These are phyloP conservation scores for Chouioia cunea DNA, from an alignment of 2,888 invertebrate species.

Conservation along the genomic window DNA sequence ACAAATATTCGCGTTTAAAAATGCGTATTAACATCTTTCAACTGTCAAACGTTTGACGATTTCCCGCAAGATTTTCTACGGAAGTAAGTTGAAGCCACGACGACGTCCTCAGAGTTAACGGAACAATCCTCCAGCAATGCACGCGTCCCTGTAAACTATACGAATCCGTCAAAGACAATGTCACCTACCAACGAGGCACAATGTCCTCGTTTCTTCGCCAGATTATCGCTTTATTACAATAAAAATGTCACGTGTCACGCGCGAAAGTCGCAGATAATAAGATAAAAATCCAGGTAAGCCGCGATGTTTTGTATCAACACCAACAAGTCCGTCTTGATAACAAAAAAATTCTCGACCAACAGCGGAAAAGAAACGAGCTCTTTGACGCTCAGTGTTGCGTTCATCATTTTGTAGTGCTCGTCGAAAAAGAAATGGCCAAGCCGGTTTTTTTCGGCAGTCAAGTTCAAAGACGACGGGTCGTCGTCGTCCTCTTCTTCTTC, in stretches of 20 bases:
- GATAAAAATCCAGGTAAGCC: constrained; percentile 7
- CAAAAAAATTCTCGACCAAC: not conserved
- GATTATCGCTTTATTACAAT: constrained; percentile 11
- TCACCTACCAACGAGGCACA: no score
- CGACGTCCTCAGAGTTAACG: no score
- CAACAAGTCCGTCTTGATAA: not conserved
- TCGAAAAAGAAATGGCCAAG: constrained; percentile 41
- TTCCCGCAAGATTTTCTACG: no score
- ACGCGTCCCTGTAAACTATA: no score
- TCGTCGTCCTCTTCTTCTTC: not conserved
- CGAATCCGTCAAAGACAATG: no score
- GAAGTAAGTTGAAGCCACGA: no score
- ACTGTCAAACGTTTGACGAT: no score
- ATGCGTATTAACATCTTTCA: no score
- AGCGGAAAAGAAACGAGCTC: not conserved
- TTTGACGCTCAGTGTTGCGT: not conserved
- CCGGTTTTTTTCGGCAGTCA: constrained; percentile 45
- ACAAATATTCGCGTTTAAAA: no score
- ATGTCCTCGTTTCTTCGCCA: no score
- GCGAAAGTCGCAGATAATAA: not conserved
- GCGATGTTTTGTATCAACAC: not conserved
- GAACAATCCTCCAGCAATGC: no score
- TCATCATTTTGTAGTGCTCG: constrained; percentile 35
- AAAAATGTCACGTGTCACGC: not conserved
- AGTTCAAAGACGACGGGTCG: constrained; percentile 40